A percentile compares a stretch with the other conserved stretches of the same genome.
phyloP scores from a whole-genome alignment of 1,140 invertebrate genomes.

The Samia ricini region DNA sequence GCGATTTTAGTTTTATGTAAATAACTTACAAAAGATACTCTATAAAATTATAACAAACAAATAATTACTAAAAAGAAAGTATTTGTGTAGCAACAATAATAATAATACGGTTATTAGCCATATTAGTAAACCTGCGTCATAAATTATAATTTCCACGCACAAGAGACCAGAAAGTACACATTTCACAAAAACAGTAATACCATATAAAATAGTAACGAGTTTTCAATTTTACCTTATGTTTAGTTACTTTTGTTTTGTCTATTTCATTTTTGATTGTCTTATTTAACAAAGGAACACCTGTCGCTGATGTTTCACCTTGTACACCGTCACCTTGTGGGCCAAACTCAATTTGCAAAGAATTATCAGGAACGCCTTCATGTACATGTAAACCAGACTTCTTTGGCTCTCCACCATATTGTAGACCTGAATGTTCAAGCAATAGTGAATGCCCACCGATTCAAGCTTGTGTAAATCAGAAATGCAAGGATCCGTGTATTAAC shows the following conservation, averaged over 20 bases:
- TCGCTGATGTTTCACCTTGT: constrained; percentile 78
- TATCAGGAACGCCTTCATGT: constrained; percentile 79
- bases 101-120: no score
- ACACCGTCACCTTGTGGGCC: constrained; percentile 84
- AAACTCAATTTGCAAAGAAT: constrained; percentile 85
- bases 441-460: constrained; percentile 84
- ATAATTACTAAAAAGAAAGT: background rate
- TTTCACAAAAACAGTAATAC: no score
- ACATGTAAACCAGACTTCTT: constrained; percentile 82
- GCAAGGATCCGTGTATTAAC: constrained; percentile 84
- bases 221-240: no score
- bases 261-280: background rate
- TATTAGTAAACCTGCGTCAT: no score
- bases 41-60: no score
- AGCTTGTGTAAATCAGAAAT: constrained; percentile 86
- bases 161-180: no score
- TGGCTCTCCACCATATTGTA: constrained; percentile 84
- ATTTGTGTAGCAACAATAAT: no score
- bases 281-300: constrained; percentile 54
- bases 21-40: no score
- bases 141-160: no score
- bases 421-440: constrained; percentile 85
- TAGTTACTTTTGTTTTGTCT: background rate
- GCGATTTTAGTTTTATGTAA: no score
- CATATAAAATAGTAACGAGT: no score